Evolutionary conservation across 2,113 vertebrate genomes (phyloP).

Genomic region (Acrocephalus kingi): DNA sequence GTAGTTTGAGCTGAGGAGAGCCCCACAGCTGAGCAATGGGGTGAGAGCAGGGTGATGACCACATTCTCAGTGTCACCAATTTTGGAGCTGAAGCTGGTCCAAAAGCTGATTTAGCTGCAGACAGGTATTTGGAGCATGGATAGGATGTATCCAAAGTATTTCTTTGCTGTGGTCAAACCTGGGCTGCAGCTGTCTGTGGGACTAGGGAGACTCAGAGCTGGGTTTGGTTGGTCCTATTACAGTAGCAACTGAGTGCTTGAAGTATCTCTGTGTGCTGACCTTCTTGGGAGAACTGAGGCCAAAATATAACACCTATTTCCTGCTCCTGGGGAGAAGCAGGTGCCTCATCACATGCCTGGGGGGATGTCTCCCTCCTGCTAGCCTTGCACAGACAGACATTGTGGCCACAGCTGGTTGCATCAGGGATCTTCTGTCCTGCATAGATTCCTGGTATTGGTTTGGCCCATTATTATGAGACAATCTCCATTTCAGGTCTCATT

Average conservation of each 20-base stretch:
- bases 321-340: not conserved
- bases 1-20: not conserved
- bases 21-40: not conserved
- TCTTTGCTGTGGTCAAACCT: not conserved
- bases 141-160: not conserved
- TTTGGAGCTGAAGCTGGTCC: not conserved
- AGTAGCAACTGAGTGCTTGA: not conserved
- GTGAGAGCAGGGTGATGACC: not conserved
- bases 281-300: not conserved
- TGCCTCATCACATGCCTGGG: rapidly evolving
- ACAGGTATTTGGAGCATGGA: not conserved
- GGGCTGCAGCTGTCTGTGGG: not conserved
- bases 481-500: not conserved
- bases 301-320: not conserved
- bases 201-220: not conserved
- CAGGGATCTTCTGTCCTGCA: not conserved
- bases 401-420: not conserved
- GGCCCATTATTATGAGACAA: not conserved
- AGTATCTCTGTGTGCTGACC: not conserved
- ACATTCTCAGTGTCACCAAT: rapidly evolving
- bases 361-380: not conserved
- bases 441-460: not conserved
- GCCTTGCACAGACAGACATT: rapidly evolving
- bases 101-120: not conserved
- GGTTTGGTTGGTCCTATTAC: not conserved